Percentiles rank a stretch among this genome's conserved stretches.
Evolutionary conservation across 2,113 vertebrate genomes (phyloP).

Genomic region (Anhinga rufa): DNA sequence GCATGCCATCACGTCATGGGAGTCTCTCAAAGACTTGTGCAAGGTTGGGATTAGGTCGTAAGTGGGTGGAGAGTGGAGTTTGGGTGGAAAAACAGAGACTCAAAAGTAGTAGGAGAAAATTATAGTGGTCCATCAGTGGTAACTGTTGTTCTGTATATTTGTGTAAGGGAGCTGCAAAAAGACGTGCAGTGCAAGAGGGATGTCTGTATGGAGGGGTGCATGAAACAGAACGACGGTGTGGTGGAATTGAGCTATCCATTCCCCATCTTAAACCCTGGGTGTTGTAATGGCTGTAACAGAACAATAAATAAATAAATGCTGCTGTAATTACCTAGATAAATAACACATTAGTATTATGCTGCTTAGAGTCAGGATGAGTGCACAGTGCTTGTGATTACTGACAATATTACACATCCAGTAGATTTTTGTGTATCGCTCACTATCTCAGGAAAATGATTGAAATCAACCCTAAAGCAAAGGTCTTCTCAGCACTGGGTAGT

Average conservation of each 20-base stretch:
- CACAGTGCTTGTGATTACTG: background rate
- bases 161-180: background rate
- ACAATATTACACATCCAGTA: background rate
- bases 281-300: background rate
- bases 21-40: background rate
- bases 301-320: background rate
- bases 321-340: background rate
- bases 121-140: background rate
- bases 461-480: background rate
- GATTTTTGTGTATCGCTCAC: background rate
- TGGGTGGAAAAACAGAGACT: background rate
- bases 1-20: accelerated
- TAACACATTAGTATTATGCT: background rate
- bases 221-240: background rate
- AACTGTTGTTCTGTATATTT: background rate
- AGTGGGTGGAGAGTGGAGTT: background rate
- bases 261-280: background rate
- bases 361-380: background rate
- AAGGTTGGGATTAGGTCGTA: background rate
- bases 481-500: background rate
- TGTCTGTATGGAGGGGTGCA: background rate
- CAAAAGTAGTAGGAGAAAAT: background rate
- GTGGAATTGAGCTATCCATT: background rate
- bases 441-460: background rate
- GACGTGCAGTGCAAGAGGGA: background rate